Evolutionary conservation across 2,888 invertebrate genomes (phyloP).

Genomic region (Notodonta ziczac): DNA sequence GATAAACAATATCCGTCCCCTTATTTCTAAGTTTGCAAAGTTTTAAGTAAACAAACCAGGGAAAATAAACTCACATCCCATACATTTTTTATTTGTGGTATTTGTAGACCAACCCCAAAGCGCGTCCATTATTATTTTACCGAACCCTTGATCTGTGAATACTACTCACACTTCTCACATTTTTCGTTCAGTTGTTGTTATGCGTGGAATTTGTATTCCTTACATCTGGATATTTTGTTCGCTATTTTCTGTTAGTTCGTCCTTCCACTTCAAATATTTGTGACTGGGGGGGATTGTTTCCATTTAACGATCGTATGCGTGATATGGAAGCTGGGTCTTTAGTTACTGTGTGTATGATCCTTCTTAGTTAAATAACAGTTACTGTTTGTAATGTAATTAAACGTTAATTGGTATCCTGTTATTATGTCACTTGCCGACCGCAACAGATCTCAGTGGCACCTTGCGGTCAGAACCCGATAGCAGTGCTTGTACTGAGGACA

Average conservation of each 20-base stretch:
- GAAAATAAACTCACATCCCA: neutral
- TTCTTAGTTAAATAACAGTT: neutral
- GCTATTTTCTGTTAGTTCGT: neutral
- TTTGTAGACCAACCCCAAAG: neutral
- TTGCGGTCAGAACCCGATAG: constrained; percentile 5
- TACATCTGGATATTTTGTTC: neutral
- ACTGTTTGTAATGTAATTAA: neutral
- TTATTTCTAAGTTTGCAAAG: neutral
- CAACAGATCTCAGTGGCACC: constrained; percentile 2
- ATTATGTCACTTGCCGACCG: constrained; percentile 4
- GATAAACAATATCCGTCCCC: neutral
- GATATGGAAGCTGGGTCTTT: no score
- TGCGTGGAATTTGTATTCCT: constrained; percentile 32
- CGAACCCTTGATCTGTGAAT: neutral
- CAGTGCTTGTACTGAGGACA: neutral
- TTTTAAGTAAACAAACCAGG: neutral
- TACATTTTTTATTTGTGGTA: constrained; percentile 8
- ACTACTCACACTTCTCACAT: neutral
- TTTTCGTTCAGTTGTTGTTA: constrained; percentile 27
- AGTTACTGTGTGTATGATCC: no score
- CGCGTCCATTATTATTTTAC: neutral
- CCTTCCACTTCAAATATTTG: no score
- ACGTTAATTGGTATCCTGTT: neutral
- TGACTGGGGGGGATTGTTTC: no score
- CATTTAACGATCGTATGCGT: no score